phyloP scores from a whole-genome alignment of 2,888 invertebrate species.

The Phasia obesa region DNA sequence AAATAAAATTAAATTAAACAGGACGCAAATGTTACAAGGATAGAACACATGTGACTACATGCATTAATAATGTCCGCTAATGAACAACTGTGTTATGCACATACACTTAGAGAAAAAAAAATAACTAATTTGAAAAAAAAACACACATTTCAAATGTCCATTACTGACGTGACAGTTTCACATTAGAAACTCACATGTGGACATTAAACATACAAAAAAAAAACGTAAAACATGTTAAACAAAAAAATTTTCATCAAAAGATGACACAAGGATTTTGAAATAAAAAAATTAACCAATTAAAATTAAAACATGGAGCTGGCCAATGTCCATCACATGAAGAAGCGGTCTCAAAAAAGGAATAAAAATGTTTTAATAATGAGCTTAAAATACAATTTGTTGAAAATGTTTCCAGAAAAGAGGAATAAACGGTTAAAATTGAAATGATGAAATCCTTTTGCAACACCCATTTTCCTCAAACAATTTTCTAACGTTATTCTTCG shows the following conservation, averaged over 20 bases:
- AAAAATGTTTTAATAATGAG: constrained; percentile 57
- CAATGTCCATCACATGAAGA: constrained; percentile 61
- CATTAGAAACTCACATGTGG: constrained; percentile 65
- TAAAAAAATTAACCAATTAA: constrained; percentile 66
- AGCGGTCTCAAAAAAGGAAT: neutral
- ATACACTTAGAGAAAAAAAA: constrained; percentile 23
- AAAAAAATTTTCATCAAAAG: constrained; percentile 12
- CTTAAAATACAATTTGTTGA: constrained; percentile 10
- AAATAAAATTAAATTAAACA: constrained; percentile 17
- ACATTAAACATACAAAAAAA: constrained; percentile 17
- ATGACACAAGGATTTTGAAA: constrained; percentile 11
- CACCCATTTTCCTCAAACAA: constrained; percentile 29
- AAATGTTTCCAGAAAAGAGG: neutral
- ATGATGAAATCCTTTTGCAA: constrained; percentile 14
- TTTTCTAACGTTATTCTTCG: constrained; percentile 48
- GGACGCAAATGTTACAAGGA: constrained; percentile 57
- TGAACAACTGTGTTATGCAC: constrained; percentile 55
- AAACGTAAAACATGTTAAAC: neutral
- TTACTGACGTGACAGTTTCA: constrained; percentile 66
- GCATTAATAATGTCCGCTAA: constrained; percentile 70
- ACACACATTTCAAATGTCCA: constrained; percentile 71
- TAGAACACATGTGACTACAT: constrained; percentile 62
- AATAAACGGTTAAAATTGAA: constrained; percentile 3
- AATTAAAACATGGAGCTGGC: constrained; percentile 55
- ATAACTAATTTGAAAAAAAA: constrained; percentile 46